Base-by-base conservation (phyloP, 1,140 invertebrate genomes). In the Brachionus rotundiformis region DNA sequence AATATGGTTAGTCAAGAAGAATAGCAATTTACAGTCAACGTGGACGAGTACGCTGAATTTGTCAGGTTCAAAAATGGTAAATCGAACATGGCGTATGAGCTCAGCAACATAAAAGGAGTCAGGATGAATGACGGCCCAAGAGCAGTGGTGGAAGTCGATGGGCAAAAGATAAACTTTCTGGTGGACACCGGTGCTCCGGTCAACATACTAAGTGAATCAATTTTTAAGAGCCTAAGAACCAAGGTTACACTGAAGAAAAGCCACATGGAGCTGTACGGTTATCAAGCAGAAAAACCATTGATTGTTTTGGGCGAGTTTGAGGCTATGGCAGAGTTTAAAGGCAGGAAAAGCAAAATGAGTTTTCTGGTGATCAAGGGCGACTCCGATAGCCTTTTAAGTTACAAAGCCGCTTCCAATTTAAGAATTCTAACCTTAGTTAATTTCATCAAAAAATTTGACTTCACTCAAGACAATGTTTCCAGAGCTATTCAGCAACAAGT, bases 41-140 rank as follows among this genome's bases (percentile, higher is more conserved):
- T 61, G 8, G 54, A 61, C 10, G 54, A 61, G 25, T 61, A 61
- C 10, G 54, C 54, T 6, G 54, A 61, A 10, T 61, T 61, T 61
- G 23, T 61, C 2, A 16, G 54, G 13, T 61, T 61, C 19, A 61
- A 23, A 25, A 1, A 61, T 2, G 54, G 54, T 10, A 61, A 25
- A 10, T 61, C 54, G 3, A 61, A 61, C 54, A 16, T 19, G 25
- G 54, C 16, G 1, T 61, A 61, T 25, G 54, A 61, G 1, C 54
- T 61, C 3, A n/a, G n/a, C n/a, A n/a, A n/a, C n/a, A n/a, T n/a
- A n/a, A n/a, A n/a, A n/a, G n/a, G n/a, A n/a, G n/a, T n/a, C n/a
- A n/a, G n/a, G n/a, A n/a, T n/a, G n/a, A 61, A 61, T 23, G 54
- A 61, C 23, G 54, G 54, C 23, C 54, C 54, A 61, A 61, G n/a